These are phyloP conservation scores for Nomada hirtipes DNA, from an alignment of 2,888 invertebrate genomes.

Conservation along the genomic window DNA sequence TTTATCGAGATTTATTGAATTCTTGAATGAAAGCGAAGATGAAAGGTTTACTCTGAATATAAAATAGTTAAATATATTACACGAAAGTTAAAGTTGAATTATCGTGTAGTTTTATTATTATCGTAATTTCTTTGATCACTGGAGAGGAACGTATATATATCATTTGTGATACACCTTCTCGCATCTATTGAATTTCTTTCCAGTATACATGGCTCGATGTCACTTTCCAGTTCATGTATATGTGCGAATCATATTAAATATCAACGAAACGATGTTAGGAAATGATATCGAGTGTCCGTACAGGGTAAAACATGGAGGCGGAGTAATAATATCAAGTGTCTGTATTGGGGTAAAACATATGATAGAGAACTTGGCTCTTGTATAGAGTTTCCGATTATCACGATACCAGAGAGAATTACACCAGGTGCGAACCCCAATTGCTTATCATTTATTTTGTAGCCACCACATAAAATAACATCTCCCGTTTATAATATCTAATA, in stretches of 20 bases:
- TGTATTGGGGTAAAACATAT: constrained; percentile 10
- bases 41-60: neutral
- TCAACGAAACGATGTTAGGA: constrained; percentile 39
- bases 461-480: too few species aligned
- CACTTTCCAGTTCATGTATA: constrained; percentile 22
- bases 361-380: constrained; percentile 3
- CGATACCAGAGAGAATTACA: too few species aligned
- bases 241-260: constrained; percentile 41
- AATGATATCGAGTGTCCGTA: constrained; percentile 36
- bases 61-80: neutral
- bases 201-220: constrained; percentile 11
- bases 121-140: constrained; percentile 7
- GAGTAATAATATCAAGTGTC: constrained; percentile 30
- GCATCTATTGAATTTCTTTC: constrained; percentile 47
- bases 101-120: neutral
- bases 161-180: constrained; percentile 3
- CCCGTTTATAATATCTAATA: too few species aligned
- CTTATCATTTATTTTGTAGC: too few species aligned
- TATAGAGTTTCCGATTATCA: constrained; percentile 26
- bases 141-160: constrained; percentile 13
- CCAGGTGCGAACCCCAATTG: too few species aligned
- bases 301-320: constrained; percentile 7
- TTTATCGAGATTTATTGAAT: neutral
- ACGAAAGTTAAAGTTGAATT: neutral
- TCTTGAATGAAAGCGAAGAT: neutral